Evolutionary conservation across 1,140 invertebrate genomes (phyloP).

Genomic region (Lordiphosa mommai): DNA sequence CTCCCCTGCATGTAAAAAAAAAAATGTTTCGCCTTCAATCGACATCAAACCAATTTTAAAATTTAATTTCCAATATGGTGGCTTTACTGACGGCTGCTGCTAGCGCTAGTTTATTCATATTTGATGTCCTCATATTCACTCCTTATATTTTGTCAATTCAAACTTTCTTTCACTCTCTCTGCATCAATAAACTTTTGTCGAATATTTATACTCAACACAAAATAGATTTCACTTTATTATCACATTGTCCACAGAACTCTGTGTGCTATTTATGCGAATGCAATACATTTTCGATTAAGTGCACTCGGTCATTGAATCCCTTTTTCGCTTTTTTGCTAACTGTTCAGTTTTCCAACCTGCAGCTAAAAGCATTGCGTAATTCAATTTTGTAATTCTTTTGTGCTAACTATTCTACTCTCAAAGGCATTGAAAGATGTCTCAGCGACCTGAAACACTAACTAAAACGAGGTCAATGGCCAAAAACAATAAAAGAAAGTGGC

Average conservation of each 20-base stretch:
- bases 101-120: too few species aligned
- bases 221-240: not conserved
- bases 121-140: too few species aligned
- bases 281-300: not conserved
- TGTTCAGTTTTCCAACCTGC: slow-evolving; percentile 20
- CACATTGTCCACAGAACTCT: not conserved
- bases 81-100: too few species aligned
- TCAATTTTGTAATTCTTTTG: slow-evolving; percentile 38
- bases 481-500: slow-evolving; percentile 51
- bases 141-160: too few species aligned
- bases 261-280: slow-evolving; percentile 17
- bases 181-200: too few species aligned
- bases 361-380: slow-evolving; percentile 46
- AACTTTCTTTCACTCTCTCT: too few species aligned
- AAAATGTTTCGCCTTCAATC: too few species aligned
- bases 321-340: not conserved
- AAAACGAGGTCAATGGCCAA: slow-evolving; percentile 55
- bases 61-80: too few species aligned
- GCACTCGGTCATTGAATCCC: not conserved
- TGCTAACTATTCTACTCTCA: slow-evolving; percentile 14
- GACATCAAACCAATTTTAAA: too few species aligned
- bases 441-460: slow-evolving; percentile 10
- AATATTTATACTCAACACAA: too few species aligned
- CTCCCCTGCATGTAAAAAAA: too few species aligned
- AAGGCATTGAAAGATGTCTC: slow-evolving; percentile 4